phyloP scores from a whole-genome alignment of 64 coral and sea anemone genomes.

The Dendrophyllia cribrosa region DNA sequence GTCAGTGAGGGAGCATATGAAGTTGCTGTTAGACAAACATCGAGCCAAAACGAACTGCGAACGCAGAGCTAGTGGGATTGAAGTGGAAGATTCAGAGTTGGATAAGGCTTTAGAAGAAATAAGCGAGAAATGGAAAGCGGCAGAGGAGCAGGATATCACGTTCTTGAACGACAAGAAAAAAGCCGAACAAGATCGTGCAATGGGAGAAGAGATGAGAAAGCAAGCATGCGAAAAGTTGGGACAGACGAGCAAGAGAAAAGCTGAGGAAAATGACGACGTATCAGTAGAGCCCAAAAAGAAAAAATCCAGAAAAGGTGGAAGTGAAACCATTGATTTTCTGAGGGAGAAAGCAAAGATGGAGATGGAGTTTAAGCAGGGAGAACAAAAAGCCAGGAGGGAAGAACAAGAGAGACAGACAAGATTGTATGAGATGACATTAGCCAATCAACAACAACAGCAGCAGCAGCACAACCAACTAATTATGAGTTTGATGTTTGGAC shows the following conservation, averaged over 20 bases:
- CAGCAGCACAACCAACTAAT: conserved; percentile 54
- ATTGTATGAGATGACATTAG: conserved; percentile 43
- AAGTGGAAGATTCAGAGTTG: conserved; percentile 9
- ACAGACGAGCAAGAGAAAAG: conserved; percentile 1
- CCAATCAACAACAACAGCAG: conserved; percentile 60
- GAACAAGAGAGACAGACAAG: conserved; percentile 47
- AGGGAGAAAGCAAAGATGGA: conserved; percentile 57
- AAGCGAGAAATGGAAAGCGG: conserved; percentile 39
- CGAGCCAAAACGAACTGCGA: conserved; percentile 20
- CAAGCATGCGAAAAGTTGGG: conserved; percentile 42
- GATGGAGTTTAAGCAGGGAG: conserved; percentile 44
- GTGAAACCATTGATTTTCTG: conserved; percentile 56
- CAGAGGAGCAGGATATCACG: conserved; percentile 37
- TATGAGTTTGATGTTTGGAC: conserved; percentile 44
- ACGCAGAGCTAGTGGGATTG: conserved; percentile 35
- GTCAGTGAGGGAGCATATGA: conserved; percentile 49
- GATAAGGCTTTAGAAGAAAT: conserved; percentile 11
- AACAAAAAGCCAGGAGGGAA: conserved; percentile 35
- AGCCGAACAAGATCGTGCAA: conserved; percentile 31
- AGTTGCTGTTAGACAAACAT: not conserved
- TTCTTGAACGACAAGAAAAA: conserved; percentile 51
- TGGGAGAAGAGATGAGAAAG: conserved; percentile 36
- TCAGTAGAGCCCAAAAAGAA: conserved; percentile 50
- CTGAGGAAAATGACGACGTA: conserved; percentile 42
- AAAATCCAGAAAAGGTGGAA: conserved; percentile 63